Base-by-base conservation (phyloP, 2,888 invertebrate species). In the Zelleria hepariella region DNA sequence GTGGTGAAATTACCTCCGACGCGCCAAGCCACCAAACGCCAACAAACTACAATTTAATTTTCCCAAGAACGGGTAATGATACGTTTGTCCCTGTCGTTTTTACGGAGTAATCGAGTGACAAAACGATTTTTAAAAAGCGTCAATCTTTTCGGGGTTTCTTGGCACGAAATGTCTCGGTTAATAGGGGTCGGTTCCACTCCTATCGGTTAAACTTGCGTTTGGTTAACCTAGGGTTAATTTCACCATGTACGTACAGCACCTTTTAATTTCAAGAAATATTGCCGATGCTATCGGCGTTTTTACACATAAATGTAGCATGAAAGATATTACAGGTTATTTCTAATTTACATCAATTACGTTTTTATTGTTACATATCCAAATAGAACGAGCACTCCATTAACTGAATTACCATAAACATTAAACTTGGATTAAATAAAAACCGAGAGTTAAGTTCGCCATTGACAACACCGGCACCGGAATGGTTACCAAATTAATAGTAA, bases 401-500 rank as follows among this genome's bases (percentile, higher is more conserved):
- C 10, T 10, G 23, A 25, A 18, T 42, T 24, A 52, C 23, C 25
- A 57, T 27, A 53, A 55, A 32, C 55, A 80, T 80, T 78, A 82
- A 75, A 71, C 68, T 63, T 71, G 77, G 75, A 76, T 77, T 75
- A 79, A 81, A 15, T 23, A 15, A 27, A 54, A 57, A 26, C 48
- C 47, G 25, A 57, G 57, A 57, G 57, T 57, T 57, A 48, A 23
- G 20, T 27, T 47, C 27, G 25, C 32, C 73, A 85, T 85, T 85
- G 85, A 86, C 86, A 86, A 76, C 76, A 72, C 79, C 80, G 77
- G 74, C 78, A 42, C 79, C 79, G 76, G 70, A 82, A 83, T 82
- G 79, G 80, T 81, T 82, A 82, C 80, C 75, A 87, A 88, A 87
- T 87, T 82, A 86, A 86, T 87, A 87, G 86, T 82, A 87, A 87